phyloP scores from a whole-genome alignment of 1,140 invertebrate species.

The Zophobas atratus region DNA sequence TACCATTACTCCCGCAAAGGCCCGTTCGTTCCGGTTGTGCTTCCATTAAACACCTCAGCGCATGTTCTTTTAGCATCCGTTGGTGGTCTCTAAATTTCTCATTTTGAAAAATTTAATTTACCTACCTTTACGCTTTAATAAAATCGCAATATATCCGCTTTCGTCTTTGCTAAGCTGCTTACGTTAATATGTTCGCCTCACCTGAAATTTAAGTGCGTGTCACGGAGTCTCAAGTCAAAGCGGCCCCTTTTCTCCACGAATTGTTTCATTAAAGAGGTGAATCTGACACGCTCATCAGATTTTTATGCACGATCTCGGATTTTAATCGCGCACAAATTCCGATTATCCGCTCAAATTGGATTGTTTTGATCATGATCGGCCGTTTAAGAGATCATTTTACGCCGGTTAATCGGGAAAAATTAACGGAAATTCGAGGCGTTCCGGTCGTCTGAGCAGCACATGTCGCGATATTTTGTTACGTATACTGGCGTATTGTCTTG shows the following conservation, averaged over 20 bases:
- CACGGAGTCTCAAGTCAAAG: constrained; percentile 2
- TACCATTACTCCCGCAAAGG: no score
- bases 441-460: background rate
- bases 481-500: background rate
- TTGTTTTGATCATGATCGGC: constrained; percentile 20
- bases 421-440: background rate
- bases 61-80: no score
- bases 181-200: constrained; percentile 33
- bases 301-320: constrained; percentile 34
- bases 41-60: no score
- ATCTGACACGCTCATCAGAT: constrained; percentile 28
- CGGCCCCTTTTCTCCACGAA: background rate
- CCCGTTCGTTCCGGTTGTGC: no score
- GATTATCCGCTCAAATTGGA: constrained; percentile 21
- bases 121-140: background rate
- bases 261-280: constrained; percentile 23
- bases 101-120: constrained; percentile 2
- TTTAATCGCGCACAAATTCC: constrained; percentile 30
- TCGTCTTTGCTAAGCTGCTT: constrained; percentile 26
- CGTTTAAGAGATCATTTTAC: no score
- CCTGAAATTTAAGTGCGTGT: background rate
- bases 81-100: background rate
- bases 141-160: constrained; percentile 7
- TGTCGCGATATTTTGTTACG: background rate
- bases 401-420: background rate